Evolutionary conservation across 2,113 vertebrate species (phyloP).

Genomic region (Phalacrocorax pelagicus): DNA sequence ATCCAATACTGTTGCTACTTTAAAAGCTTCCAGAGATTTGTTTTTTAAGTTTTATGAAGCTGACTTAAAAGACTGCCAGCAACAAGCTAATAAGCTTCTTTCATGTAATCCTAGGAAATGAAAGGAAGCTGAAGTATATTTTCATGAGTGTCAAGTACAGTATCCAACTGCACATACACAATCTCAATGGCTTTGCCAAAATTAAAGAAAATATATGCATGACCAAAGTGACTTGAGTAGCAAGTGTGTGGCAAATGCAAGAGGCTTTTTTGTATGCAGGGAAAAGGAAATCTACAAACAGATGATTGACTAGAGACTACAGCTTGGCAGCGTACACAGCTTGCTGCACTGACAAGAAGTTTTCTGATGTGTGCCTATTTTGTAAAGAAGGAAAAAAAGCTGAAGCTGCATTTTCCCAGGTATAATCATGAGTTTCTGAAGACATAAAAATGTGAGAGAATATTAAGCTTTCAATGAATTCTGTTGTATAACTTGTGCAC

Average conservation of each 20-base stretch:
- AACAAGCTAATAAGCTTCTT: constrained; percentile 31
- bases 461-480: background rate
- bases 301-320: background rate
- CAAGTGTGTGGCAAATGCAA: background rate
- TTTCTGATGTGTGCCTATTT: background rate
- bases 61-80: constrained; percentile 27
- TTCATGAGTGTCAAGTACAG: background rate
- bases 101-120: background rate
- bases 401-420: background rate
- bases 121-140: background rate
- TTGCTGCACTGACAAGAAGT: background rate
- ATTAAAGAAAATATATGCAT: background rate
- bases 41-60: constrained; percentile 16
- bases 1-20: constrained; percentile 24
- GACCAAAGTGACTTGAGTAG: background rate
- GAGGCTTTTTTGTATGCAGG: background rate
- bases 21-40: constrained; percentile 20
- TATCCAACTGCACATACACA: background rate
- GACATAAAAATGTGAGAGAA: background rate
- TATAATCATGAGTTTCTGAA: background rate
- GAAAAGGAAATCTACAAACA: background rate
- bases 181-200: background rate
- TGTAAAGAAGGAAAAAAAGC: background rate
- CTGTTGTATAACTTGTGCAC: background rate
- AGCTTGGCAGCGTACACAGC: background rate